Conservation (phyloP, 2,113 vertebrate genomes). For the Aspiorhynchus laticeps region DNA sequence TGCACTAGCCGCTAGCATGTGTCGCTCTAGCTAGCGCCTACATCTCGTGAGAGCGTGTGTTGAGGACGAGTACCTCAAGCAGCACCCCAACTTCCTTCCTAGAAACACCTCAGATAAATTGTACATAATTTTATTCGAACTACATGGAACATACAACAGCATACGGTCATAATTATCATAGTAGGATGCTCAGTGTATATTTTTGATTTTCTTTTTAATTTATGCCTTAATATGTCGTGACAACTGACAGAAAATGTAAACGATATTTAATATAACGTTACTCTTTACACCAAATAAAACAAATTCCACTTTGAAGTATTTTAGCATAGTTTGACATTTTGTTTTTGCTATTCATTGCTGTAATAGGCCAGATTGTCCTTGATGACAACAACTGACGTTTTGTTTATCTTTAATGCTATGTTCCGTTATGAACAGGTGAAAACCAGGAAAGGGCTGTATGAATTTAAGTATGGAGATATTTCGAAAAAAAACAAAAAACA, state of each 20-base stretch:
- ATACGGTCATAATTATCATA: background rate
- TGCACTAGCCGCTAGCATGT: slow-evolving; percentile 42
- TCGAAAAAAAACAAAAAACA: background rate
- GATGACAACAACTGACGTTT: background rate
- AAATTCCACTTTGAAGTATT: background rate
- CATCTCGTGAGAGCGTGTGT: slow-evolving; percentile 33
- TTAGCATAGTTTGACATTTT: background rate
- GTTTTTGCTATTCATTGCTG: background rate
- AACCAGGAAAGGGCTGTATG: background rate
- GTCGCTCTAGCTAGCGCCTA: background rate
- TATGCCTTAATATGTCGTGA: background rate
- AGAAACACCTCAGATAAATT: background rate
- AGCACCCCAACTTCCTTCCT: background rate
- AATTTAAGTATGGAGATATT: background rate
- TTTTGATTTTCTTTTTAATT: background rate
- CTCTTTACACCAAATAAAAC: background rate
- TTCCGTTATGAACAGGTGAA: background rate
- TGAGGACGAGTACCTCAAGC: background rate
- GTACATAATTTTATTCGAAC: background rate
- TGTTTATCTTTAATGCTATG: background rate
- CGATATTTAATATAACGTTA: background rate
- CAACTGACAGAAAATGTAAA: background rate
- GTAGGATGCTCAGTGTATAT: background rate
- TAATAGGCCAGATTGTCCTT: background rate
- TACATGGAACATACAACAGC: background rate